These are phyloP conservation scores for Leucoptera coffeella DNA, from an alignment of 2,888 invertebrate genomes.

Conservation along the genomic window DNA sequence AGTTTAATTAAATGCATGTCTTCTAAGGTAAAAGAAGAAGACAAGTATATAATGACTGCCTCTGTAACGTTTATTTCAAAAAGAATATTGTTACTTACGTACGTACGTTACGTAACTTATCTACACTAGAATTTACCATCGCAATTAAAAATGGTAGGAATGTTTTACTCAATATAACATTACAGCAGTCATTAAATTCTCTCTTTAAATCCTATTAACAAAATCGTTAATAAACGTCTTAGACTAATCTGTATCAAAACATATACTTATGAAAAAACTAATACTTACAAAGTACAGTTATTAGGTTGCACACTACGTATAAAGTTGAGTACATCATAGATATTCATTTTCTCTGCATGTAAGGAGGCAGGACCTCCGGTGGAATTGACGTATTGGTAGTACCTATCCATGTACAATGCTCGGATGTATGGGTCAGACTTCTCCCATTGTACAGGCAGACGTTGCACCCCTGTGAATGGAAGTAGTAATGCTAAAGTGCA, in stretches of 20 bases:
- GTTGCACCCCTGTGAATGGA: constrained; percentile 68
- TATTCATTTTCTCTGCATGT: constrained; percentile 62
- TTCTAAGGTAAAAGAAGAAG: too few species aligned
- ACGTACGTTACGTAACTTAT: too few species aligned
- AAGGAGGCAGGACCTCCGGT: constrained; percentile 60
- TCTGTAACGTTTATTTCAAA: neutral
- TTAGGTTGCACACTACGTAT: constrained; percentile 62
- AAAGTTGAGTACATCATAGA: constrained; percentile 72
- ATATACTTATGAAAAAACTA: too few species aligned
- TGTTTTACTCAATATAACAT: too few species aligned
- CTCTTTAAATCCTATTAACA: too few species aligned
- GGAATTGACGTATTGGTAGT: constrained; percentile 69
- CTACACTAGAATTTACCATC: too few species aligned
- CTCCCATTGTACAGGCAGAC: constrained; percentile 78
- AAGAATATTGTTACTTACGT: neutral
- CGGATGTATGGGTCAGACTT: constrained; percentile 63
- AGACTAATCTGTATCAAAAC: too few species aligned
- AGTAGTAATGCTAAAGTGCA: too few species aligned
- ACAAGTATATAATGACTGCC: neutral
- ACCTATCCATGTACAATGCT: constrained; percentile 66
- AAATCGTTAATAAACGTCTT: too few species aligned
- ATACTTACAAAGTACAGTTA: constrained; percentile 54
- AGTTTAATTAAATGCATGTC: neutral
- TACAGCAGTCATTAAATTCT: too few species aligned
- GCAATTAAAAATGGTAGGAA: too few species aligned